Conservation (phyloP, 2,888 invertebrate genomes). For the Sphaerolaimus hirsutus region DNA sequence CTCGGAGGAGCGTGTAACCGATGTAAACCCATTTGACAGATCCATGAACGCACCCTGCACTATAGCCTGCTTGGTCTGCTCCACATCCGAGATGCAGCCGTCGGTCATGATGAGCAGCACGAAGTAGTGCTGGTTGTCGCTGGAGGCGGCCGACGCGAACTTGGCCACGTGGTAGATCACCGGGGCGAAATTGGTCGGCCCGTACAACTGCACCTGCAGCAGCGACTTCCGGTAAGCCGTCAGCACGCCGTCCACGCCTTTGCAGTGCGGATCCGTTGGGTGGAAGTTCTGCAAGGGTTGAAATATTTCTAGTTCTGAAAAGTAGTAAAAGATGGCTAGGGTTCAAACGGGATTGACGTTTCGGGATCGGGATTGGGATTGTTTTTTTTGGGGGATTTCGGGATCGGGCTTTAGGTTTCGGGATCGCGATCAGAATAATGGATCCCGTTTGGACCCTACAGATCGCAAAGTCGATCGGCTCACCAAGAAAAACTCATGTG, state of each 20-base stretch:
- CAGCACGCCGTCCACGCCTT: constrained; percentile 32
- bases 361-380: too few relatives aligned
- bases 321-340: too few relatives aligned
- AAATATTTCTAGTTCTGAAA: too few relatives aligned
- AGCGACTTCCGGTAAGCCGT: constrained; percentile 28
- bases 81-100: constrained; percentile 39
- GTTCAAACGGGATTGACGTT: too few relatives aligned
- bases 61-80: constrained; percentile 31
- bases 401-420: too few relatives aligned
- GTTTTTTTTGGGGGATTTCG: too few relatives aligned
- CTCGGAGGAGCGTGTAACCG: too few relatives aligned
- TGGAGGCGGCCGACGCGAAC: constrained; percentile 9
- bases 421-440: too few relatives aligned
- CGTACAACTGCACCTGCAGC: constrained; percentile 26
- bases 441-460: too few relatives aligned
- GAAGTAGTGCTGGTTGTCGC: constrained; percentile 27
- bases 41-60: too few relatives aligned
- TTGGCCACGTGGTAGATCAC: constrained; percentile 33
- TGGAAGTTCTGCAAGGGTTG: constrained; percentile 34
- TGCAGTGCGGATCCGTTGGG: constrained; percentile 33
- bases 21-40: too few relatives aligned
- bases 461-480: too few relatives aligned
- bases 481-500: constrained; percentile 33
- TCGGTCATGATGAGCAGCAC: constrained; percentile 39
- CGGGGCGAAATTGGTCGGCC: constrained; percentile 39